Conservation (phyloP, 2,797 vertebrate species). For the Hafferia zeledoni region DNA sequence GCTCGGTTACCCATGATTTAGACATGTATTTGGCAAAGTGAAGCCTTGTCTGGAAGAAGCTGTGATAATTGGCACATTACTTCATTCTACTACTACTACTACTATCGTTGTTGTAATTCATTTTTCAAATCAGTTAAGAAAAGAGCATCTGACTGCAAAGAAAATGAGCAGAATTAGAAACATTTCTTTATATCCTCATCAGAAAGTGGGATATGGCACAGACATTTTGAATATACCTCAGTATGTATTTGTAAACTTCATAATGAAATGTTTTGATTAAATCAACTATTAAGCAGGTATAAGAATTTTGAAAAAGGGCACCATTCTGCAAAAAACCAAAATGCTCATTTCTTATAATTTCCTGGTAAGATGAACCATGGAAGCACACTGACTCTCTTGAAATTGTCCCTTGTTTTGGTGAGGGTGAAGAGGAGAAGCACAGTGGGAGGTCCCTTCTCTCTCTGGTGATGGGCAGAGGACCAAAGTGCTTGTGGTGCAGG, state of each 20-base stretch:
- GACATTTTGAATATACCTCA: background rate
- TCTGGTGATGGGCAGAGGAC: background rate
- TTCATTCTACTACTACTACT: background rate
- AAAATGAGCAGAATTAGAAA: background rate
- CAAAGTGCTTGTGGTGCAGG: fast-evolving
- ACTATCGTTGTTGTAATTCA: background rate
- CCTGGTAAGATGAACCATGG: background rate
- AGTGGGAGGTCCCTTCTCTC: background rate
- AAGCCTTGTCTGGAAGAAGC: background rate
- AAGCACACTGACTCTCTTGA: background rate
- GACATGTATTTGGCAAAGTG: background rate
- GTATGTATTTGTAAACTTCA: background rate
- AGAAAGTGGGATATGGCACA: background rate
- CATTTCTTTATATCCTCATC: background rate
- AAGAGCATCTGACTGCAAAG: background rate
- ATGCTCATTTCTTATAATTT: background rate
- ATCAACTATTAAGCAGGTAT: background rate
- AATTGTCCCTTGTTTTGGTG: background rate
- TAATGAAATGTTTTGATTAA: background rate
- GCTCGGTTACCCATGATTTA: background rate
- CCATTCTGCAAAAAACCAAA: background rate
- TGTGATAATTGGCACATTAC: background rate
- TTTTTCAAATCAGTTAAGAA: background rate
- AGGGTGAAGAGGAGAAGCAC: background rate
- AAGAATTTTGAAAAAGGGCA: background rate